phyloP scores from a whole-genome alignment of 2,888 invertebrate species.

The Ornithoptera alexandrae region DNA sequence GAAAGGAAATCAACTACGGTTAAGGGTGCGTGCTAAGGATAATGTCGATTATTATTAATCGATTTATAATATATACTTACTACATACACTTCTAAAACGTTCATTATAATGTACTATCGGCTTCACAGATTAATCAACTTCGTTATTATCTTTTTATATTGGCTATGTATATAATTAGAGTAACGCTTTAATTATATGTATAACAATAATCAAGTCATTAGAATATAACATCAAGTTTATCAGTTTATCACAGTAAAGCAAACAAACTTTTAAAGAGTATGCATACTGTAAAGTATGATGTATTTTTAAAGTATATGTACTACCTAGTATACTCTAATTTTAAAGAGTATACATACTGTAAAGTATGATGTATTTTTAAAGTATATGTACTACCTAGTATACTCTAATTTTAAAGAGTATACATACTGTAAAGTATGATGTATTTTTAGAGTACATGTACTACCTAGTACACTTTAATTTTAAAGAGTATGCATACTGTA shows the following conservation, averaged over 20 bases:
- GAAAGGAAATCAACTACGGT: conserved; percentile 28
- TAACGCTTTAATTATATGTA: too few relatives aligned
- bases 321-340: too few relatives aligned
- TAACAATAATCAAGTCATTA: too few relatives aligned
- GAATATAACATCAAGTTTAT: too few relatives aligned
- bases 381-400: too few relatives aligned
- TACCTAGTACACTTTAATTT: too few relatives aligned
- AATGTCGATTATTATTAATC: conserved; percentile 8
- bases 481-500: neutral
- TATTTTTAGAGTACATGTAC: neutral
- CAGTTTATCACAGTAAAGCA: too few relatives aligned
- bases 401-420: neutral
- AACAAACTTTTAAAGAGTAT: neutral
- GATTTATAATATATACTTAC: conserved; percentile 6
- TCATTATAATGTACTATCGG: neutral
- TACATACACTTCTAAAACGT: neutral
- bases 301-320: too few relatives aligned
- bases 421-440: neutral
- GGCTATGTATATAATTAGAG: too few relatives aligned
- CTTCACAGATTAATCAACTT: neutral
- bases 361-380: too few relatives aligned
- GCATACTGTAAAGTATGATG: neutral
- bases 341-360: too few relatives aligned
- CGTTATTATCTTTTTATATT: too few relatives aligned
- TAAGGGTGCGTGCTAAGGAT: conserved; percentile 25